Conservation (phyloP, 2,797 vertebrate genomes). For the Rhadinocentrus ornatus region DNA sequence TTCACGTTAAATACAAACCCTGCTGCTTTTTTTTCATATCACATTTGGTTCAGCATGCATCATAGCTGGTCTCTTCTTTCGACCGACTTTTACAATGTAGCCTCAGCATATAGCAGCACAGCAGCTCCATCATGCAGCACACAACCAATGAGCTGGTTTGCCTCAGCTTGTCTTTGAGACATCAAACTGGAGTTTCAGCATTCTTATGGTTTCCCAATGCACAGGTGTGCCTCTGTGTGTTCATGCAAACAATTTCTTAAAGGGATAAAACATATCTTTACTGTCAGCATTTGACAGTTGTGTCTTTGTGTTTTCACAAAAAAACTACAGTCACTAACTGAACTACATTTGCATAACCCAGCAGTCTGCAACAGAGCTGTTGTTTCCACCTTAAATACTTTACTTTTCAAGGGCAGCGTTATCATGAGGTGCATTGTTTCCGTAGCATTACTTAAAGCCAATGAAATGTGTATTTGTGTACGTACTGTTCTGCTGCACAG, state of each 20-base stretch:
- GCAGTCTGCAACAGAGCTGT: constrained; percentile 15
- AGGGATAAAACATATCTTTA: constrained; percentile 33
- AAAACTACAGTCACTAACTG: constrained; percentile 20
- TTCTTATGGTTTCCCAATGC: constrained; percentile 31
- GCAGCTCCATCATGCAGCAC: constrained; percentile 22
- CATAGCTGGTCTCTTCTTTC: constrained; percentile 27
- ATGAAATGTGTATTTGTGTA: constrained; percentile 6
- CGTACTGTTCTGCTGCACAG: constrained; percentile 1
- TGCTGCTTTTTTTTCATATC: constrained; percentile 3
- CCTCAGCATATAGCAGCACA: constrained; percentile 40
- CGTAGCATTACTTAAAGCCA: constrained; percentile 38
- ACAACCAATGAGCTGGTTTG: constrained; percentile 21
- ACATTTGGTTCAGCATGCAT: constrained; percentile 11
- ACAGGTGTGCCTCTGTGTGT: constrained; percentile 10
- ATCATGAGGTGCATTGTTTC: constrained; percentile 31
- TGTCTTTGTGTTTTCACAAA: constrained; percentile 5
- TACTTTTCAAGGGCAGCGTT: constrained; percentile 24
- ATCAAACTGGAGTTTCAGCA: constrained; percentile 19
- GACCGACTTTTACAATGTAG: constrained; percentile 14
- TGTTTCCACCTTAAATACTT: neutral
- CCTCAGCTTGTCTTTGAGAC: constrained; percentile 49
- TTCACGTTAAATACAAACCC: neutral
- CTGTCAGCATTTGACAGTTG: neutral
- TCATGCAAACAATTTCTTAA: constrained; percentile 5
- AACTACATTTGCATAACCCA: constrained; percentile 17